Percentiles rank a stretch among this genome's conserved stretches.
Conservation (phyloP, 2,888 invertebrate genomes). For the Quadroppia sp. region DNA sequence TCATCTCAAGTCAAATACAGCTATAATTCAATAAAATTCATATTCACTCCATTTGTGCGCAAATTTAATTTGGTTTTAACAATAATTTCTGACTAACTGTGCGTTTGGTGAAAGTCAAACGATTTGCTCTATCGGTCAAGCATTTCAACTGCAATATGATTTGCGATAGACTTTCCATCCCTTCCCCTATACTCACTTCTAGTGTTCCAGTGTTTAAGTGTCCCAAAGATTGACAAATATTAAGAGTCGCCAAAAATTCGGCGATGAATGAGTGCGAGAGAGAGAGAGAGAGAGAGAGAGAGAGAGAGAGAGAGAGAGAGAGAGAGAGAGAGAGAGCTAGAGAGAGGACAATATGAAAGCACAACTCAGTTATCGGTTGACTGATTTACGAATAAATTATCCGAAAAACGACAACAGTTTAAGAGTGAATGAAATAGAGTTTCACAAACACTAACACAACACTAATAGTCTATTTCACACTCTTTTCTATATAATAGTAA, state of each 20-base stretch:
- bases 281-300: too few relatives aligned
- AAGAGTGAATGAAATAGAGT: constrained; percentile 5
- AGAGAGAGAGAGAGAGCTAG: background rate
- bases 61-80: constrained; percentile 24
- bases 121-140: constrained; percentile 36
- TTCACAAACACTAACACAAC: constrained; percentile 23
- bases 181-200: background rate
- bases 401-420: constrained; percentile 33
- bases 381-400: constrained; percentile 34
- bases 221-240: constrained; percentile 20
- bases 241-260: constrained; percentile 3
- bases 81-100: background rate
- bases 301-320: too few relatives aligned
- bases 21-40: constrained; percentile 14
- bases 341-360: background rate
- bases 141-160: constrained; percentile 27
- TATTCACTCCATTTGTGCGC: constrained; percentile 3
- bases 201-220: background rate
- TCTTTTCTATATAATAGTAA: constrained; percentile 27
- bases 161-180: background rate
- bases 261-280: background rate
- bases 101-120: background rate
- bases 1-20: constrained; percentile 6
- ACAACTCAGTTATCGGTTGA: constrained; percentile 19
- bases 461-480: constrained; percentile 38